Base-by-base conservation (phyloP, 2,797 vertebrate species). In the Avahi laniger region DNA sequence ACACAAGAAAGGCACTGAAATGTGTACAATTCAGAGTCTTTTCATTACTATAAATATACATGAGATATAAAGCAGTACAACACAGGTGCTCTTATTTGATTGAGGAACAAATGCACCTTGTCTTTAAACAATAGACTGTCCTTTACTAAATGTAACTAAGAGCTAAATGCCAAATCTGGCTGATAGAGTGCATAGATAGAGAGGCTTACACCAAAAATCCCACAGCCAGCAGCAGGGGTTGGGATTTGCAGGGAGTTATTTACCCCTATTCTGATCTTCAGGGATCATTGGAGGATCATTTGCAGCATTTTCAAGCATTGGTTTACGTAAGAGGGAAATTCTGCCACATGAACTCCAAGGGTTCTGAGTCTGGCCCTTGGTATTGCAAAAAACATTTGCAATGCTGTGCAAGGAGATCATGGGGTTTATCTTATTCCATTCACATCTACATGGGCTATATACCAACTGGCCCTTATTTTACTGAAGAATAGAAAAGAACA, bases 401-500 rank as follows among this genome's bases (percentile, higher is more conserved):
- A 91, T 97, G 97, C 97, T 98, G 98, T 98, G 90, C 98, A 43
- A 61, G 96, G 96, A 98, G 96, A 97, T 96, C 98, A 97, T 90
- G 95, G 43, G 97, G 96, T 97, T 97, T 98, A 96, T 82, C 93
- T 97, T 97, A 97, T 96, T 97, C 93, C 95, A 96, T 97, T 97
- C 95, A 97, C 97, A 97, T 92, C 94, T 67, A 89, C 72, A 57
- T 80, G 91, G 97, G 96, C 94, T 96, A 95, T 70, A 78, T 96
- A 98, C 75, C 92, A 97, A 96, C 89, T 93, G 94, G 97, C 96
- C 97, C 97, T 95, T 97, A 97, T 93, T 98, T 98, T 98, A 98
- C 93, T 97, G 97, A 98, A 98, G 94, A 97, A 75, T 93, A 98
- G 97, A 97, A 97, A 97, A 97, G 98, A 98, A 98, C 97, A 97